phyloP scores from a whole-genome alignment of 1,140 invertebrate genomes.

The Conus ventricosus region DNA sequence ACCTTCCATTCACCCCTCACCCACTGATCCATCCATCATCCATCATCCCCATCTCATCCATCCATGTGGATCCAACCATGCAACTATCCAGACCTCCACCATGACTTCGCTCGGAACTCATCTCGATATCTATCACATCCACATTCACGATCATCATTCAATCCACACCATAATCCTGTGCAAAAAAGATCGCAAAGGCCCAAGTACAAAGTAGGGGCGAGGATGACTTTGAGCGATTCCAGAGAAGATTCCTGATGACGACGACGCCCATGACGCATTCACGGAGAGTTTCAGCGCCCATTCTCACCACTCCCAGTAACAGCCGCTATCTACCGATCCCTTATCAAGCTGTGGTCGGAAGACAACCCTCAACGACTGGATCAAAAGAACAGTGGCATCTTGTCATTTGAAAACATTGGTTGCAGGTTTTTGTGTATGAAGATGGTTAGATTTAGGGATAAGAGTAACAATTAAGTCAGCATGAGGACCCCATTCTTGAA shows the following conservation, averaged over 20 bases:
- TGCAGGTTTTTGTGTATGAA: neutral
- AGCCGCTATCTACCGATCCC: slow-evolving; percentile 67
- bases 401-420: neutral
- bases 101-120: too few species aligned
- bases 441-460: neutral
- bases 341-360: slow-evolving; percentile 72
- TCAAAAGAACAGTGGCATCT: slow-evolving; percentile 56
- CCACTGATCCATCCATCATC: too few species aligned
- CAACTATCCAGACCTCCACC: too few species aligned
- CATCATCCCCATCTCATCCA: too few species aligned
- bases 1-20: too few species aligned
- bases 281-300: slow-evolving; percentile 53
- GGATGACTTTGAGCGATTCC: slow-evolving; percentile 28
- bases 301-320: slow-evolving; percentile 68
- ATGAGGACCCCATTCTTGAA: too few species aligned
- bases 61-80: too few species aligned
- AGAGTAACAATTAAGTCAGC: too few species aligned
- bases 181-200: neutral
- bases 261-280: slow-evolving; percentile 36
- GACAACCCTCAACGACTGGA: slow-evolving; percentile 65
- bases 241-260: slow-evolving; percentile 31
- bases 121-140: too few species aligned
- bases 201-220: neutral
- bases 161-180: too few species aligned
- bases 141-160: too few species aligned